These are phyloP conservation scores for Drosophila paramelanica DNA, from an alignment of 2,888 invertebrate genomes.

Conservation along the genomic window DNA sequence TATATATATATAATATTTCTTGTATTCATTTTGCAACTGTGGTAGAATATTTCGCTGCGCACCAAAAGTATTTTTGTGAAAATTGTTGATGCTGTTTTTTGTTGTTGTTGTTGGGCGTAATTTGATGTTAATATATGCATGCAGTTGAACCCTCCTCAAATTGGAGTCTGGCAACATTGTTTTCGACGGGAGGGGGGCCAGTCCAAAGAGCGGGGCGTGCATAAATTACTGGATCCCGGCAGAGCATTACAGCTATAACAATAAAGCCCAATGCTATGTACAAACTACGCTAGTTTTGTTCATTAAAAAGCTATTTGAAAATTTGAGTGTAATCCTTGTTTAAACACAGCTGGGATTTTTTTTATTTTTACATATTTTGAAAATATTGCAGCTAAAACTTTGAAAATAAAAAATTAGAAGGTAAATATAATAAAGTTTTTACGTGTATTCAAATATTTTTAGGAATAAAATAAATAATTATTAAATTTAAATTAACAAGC, in stretches of 20 bases:
- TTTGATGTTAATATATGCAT: slow-evolving; percentile 75
- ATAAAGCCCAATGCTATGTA: slow-evolving; percentile 42
- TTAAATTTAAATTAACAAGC: too few species aligned
- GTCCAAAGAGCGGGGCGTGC: slow-evolving; percentile 35
- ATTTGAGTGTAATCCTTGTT: slow-evolving; percentile 7
- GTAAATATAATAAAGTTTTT: too few species aligned
- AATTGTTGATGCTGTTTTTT: slow-evolving; percentile 15
- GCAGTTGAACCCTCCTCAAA: slow-evolving; percentile 29
- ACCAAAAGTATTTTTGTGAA: slow-evolving; percentile 42
- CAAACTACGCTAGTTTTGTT: slow-evolving; percentile 44
- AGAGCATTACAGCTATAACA: slow-evolving; percentile 39
- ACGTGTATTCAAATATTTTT: too few species aligned
- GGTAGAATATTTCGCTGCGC: slow-evolving; percentile 42
- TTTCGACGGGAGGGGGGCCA: background rate
- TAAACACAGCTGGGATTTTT: slow-evolving; percentile 2
- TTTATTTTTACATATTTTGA: too few species aligned
- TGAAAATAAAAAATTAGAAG: too few species aligned
- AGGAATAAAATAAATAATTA: too few species aligned
- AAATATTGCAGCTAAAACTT: too few species aligned
- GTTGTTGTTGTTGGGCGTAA: slow-evolving; percentile 46
- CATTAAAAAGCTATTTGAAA: slow-evolving; percentile 52
- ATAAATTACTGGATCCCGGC: slow-evolving; percentile 52
- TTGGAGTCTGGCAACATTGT: slow-evolving; percentile 9
- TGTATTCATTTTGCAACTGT: slow-evolving; percentile 25
- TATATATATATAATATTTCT: slow-evolving; percentile 2